A percentile compares a stretch with the other conserved stretches of the same genome.
Conservation (phyloP, 2,113 vertebrate genomes). For the Alosa alosa region DNA sequence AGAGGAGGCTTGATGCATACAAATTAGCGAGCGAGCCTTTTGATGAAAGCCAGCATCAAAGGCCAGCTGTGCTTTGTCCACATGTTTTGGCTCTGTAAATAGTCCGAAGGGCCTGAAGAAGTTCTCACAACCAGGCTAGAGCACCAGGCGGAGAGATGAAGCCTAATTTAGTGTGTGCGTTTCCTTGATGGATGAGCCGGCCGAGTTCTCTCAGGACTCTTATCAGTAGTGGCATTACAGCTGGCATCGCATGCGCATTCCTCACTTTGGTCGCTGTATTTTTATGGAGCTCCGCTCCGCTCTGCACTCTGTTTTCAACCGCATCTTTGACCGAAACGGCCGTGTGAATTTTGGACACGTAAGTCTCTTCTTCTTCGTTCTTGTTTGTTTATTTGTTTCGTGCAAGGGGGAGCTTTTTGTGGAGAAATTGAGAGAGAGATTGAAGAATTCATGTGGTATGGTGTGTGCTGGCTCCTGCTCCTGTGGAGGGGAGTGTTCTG, state of each 20-base stretch:
- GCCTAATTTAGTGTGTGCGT: constrained; percentile 11
- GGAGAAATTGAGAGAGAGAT: neutral
- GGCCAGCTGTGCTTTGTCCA: constrained; percentile 25
- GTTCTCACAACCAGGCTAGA: constrained; percentile 15
- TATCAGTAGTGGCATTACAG: constrained; percentile 50
- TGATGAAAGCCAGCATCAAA: constrained; percentile 16
- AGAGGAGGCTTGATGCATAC: neutral
- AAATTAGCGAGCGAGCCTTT: neutral
- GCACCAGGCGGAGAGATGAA: constrained; percentile 8
- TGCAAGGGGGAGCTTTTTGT: neutral
- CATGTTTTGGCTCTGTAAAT: constrained; percentile 28
- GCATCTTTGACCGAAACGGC: neutral
- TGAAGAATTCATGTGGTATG: neutral
- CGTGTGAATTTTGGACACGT: neutral
- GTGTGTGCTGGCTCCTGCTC: constrained; percentile 3
- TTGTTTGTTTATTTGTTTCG: constrained; percentile 37
- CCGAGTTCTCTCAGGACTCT: constrained; percentile 40
- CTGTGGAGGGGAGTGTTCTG: constrained; percentile 56
- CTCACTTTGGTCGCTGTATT: constrained; percentile 30
- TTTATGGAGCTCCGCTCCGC: neutral
- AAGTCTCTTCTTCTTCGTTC: constrained; percentile 33
- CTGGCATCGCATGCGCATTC: constrained; percentile 52
- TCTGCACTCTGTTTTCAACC: neutral
- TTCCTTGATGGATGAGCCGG: constrained; percentile 43
- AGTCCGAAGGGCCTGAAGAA: constrained; percentile 24